Base-by-base conservation (phyloP, 92 coral and sea anemone species). In the Epizoanthus scotinus region DNA sequence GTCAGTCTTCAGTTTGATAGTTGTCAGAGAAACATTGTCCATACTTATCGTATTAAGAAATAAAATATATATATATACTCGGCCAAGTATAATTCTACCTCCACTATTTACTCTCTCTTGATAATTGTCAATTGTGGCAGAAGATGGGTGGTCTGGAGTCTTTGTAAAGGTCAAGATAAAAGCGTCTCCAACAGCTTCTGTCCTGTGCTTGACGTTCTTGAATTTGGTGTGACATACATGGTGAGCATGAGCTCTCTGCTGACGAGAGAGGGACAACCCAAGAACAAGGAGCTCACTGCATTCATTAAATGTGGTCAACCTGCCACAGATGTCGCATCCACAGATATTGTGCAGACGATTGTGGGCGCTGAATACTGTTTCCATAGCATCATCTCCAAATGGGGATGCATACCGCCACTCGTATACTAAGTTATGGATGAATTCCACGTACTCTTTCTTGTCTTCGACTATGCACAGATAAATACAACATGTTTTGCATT, bases 391-490 rank as follows among this genome's bases (percentile, higher is more conserved):
- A 10, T 63, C 68, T 26, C 36, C 68, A 12, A 22, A 63, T 28
- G 68, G 40, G 5, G 68, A 63, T 28, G 68, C 68, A 24, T 63
- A 27, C 18, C 68, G 68, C 68, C 68, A 63, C 40, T 63, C 68
- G 15, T 26, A 63, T 15, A 63, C 18, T 18, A 63, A 26, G 29
- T 63, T 63, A 3, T 63, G 68, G 15, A 63, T 63, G 68, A 63
- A 63, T 7, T 63, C 36, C 36, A 63, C 68, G 68, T 63, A 63
- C 15, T 63, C 36, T 63, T 63, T 63, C 68, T 63, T 63, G 68
- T 63, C 68, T 4, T 63, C 68, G 9, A 63, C 68, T 63, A 18
- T 24, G 68, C 42, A 36, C 6, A 36, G 9, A 42, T 4, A 6
- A 42, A 42, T 42, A 42, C 49, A 42, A 42, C 7, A 0, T 42